Conservation (phyloP, 1,140 invertebrate species). For the Wiebesia pumilae region DNA sequence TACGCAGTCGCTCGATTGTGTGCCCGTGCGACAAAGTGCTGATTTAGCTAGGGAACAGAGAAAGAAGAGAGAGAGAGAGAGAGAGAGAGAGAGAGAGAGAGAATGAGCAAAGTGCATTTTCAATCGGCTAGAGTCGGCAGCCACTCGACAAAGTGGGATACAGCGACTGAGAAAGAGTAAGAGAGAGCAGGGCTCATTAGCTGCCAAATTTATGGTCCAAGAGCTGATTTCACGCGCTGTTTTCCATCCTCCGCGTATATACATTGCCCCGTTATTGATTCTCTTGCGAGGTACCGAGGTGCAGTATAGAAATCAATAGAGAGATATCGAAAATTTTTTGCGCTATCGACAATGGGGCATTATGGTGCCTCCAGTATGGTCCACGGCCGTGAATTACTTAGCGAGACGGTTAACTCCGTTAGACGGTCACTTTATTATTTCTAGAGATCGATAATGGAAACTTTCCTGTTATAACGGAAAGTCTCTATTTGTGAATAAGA, state of each 20-base stretch:
- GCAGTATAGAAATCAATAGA: slow-evolving; percentile 28
- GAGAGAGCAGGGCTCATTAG: slow-evolving; percentile 30
- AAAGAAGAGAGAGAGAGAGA: neutral
- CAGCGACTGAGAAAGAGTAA: neutral
- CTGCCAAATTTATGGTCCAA: slow-evolving; percentile 48
- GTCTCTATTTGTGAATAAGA: neutral
- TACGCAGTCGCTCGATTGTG: neutral
- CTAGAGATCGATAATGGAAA: slow-evolving; percentile 9
- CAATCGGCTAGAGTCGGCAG: neutral
- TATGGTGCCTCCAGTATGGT: slow-evolving; percentile 1
- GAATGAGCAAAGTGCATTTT: neutral
- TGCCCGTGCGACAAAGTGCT: neutral
- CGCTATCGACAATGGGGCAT: slow-evolving; percentile 47
- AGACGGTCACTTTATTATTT: slow-evolving; percentile 35
- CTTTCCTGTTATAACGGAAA: slow-evolving; percentile 26
- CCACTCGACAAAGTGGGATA: neutral
- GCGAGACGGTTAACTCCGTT: slow-evolving; percentile 16
- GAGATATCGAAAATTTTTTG: slow-evolving; percentile 40
- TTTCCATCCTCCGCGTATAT: slow-evolving; percentile 26
- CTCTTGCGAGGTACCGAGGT: neutral
- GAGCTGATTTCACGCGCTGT: slow-evolving; percentile 33
- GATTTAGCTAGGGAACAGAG: neutral
- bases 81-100: no score
- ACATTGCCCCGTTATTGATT: slow-evolving; percentile 27
- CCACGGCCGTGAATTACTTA: slow-evolving; percentile 37